phyloP scores from a whole-genome alignment of 2,888 invertebrate species.

The Ligdia adustata region DNA sequence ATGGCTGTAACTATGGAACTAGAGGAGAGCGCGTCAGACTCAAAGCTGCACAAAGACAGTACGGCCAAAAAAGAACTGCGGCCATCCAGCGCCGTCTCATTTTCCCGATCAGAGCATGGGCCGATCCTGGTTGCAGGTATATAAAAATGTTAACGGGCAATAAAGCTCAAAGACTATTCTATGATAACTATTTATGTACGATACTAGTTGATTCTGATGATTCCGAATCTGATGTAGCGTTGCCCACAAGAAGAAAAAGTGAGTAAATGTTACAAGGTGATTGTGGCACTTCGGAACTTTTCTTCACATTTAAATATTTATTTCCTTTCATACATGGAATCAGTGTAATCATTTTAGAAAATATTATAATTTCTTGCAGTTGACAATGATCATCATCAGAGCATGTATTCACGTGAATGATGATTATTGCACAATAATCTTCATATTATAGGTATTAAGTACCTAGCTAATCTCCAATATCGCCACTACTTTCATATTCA shows the following conservation, averaged over 20 bases:
- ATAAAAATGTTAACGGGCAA: constrained; percentile 20
- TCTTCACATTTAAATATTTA: too few relatives aligned
- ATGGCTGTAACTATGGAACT: constrained; percentile 81
- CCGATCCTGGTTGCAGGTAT: constrained; percentile 54
- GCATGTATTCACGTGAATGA: too few relatives aligned
- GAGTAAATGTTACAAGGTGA: constrained; percentile 11
- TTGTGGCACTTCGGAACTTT: constrained; percentile 4
- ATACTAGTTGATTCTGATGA: constrained; percentile 19
- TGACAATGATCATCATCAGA: too few relatives aligned
- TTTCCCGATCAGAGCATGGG: constrained; percentile 75
- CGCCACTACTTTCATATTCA: too few relatives aligned
- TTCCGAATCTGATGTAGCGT: constrained; percentile 19
- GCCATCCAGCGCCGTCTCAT: constrained; percentile 71
- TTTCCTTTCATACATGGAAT: too few relatives aligned
- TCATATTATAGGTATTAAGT: too few relatives aligned
- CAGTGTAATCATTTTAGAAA: too few relatives aligned
- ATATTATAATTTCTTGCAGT: too few relatives aligned
- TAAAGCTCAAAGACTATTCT: constrained; percentile 18
- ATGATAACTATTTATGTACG: constrained; percentile 16
- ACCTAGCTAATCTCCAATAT: too few relatives aligned
- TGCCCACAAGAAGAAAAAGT: constrained; percentile 17
- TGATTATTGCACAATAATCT: too few relatives aligned
- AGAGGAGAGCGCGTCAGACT: constrained; percentile 76
- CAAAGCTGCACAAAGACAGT: constrained; percentile 75
- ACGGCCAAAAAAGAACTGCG: constrained; percentile 69